phyloP scores from a whole-genome alignment of 2,888 invertebrate genomes.

The Nebria salina region DNA sequence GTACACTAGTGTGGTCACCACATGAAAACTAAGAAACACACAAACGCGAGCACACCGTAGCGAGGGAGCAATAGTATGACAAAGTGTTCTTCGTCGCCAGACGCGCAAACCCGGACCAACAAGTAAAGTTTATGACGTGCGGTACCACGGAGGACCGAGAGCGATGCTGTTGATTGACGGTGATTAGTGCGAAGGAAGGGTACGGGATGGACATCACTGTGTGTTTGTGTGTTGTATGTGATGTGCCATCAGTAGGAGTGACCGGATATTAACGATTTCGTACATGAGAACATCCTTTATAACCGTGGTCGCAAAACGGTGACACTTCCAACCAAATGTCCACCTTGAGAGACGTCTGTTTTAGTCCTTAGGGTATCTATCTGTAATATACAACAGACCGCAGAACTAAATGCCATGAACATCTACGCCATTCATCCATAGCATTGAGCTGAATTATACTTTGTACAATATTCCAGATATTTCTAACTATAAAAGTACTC shows the following conservation, averaged over 20 bases:
- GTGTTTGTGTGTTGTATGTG: slow-evolving; percentile 3
- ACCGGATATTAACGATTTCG: slow-evolving; percentile 66
- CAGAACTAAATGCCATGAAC: neutral
- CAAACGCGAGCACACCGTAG: neutral
- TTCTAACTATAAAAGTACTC: no score
- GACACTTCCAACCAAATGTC: neutral
- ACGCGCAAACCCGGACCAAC: neutral
- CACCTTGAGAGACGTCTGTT: neutral
- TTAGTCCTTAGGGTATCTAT: neutral
- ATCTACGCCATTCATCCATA: no score
- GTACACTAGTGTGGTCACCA: neutral
- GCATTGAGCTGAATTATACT: no score
- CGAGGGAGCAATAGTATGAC: neutral
- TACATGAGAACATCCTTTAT: slow-evolving; percentile 64
- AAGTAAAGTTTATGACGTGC: slow-evolving; percentile 6
- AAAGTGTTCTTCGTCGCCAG: slow-evolving; percentile 9
- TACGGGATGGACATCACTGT: slow-evolving; percentile 40
- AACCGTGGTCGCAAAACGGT: slow-evolving; percentile 27
- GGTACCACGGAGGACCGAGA: slow-evolving; percentile 47
- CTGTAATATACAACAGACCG: neutral
- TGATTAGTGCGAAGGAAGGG: slow-evolving; percentile 53
- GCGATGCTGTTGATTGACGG: slow-evolving; percentile 50
- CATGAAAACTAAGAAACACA: neutral
- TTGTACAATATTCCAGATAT: no score
- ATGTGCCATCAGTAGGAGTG: slow-evolving; percentile 50